Base-by-base conservation (phyloP, 2,113 vertebrate species). In the Otus sunia region DNA sequence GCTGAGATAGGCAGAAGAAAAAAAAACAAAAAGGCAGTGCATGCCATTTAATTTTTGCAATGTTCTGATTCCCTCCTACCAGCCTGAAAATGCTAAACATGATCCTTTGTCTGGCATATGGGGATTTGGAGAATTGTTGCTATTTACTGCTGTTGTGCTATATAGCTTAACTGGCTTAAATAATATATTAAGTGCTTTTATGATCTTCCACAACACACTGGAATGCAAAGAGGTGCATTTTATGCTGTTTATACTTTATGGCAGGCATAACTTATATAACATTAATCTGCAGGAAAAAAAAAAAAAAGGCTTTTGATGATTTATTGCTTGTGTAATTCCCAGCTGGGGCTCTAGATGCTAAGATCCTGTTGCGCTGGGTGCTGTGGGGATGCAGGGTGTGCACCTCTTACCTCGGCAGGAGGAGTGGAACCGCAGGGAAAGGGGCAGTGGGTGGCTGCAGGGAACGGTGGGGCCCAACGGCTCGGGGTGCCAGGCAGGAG, bases 131-230 rank as follows among this genome's bases (percentile, higher is more conserved):
- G 93, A 97, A 79, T 88, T 90, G 87, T 63, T 92, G 84, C 91
- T 97, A 96, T 95, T 97, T 95, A 95, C 69, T 87, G 95, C 94
- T 91, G 62, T 97, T 95, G 87, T 91, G 91, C 94, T 86, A 91
- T 82, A 84, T 76, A 4, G 7, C 87, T 96, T 94, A 89, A 96
- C 73, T 60, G 86, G 69, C 84, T 92, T 91, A 91, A 97, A 97
- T 96, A 95, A 97, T 94, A 88, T 82, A 92, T 95, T 96, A 96
- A 96, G 94, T 90, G 81, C 87, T 93, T 96, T 97, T 94, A 95
- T 69, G 93, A 73, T 86, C 92, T 95, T 92, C 78, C 78, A 69
- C 87, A 85, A 62, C 47, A 25, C 0, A 3, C 77, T 94, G 71
- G 77, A 93, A 95, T 83, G 91, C 71, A 52, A 76, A 93, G 89